phyloP scores from a whole-genome alignment of 1,140 invertebrate species.

The Brachionus manjavacas region DNA sequence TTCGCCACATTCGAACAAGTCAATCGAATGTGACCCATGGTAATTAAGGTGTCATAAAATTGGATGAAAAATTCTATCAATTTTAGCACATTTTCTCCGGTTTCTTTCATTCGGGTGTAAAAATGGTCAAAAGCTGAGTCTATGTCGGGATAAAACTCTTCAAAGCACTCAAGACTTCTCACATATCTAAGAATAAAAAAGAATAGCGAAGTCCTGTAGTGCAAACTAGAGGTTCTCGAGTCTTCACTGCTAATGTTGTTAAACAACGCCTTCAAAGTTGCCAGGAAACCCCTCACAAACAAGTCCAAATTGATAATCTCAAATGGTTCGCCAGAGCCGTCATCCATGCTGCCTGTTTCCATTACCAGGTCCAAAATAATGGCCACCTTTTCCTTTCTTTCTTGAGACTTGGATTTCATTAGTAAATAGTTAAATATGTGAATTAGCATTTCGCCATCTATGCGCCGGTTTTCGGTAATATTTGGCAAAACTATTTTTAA shows the following conservation, averaged over 20 bases:
- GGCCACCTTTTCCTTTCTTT: not conserved
- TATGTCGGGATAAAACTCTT: slow-evolving; percentile 27
- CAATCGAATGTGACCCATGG: slow-evolving; percentile 22
- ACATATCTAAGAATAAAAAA: slow-evolving; percentile 34
- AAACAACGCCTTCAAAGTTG: slow-evolving; percentile 28
- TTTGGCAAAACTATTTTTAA: slow-evolving; percentile 26
- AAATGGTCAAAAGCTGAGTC: slow-evolving; percentile 41
- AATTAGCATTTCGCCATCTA: slow-evolving; percentile 29
- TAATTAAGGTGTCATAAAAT: slow-evolving; percentile 37
- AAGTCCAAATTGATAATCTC: slow-evolving; percentile 16
- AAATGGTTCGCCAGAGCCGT: not conserved
- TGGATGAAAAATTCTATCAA: slow-evolving; percentile 33
- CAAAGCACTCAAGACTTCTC: not conserved
- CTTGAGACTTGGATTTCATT: slow-evolving; percentile 27
- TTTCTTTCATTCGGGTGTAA: slow-evolving; percentile 36
- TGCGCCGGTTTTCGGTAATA: slow-evolving; percentile 23
- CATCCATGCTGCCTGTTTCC: slow-evolving; percentile 1
- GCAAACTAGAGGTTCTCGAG: not conserved
- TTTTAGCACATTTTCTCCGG: slow-evolving; percentile 22
- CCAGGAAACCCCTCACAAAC: slow-evolving; percentile 21
- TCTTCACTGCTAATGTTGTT: slow-evolving; percentile 27
- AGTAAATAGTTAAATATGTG: slow-evolving; percentile 29
- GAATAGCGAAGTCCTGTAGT: slow-evolving; percentile 18
- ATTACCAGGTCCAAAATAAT: slow-evolving; percentile 4
- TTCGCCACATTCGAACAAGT: not conserved